These are phyloP conservation scores for Urocyon cinereoargenteus DNA, from an alignment of 2,797 vertebrate genomes.

Conservation along the genomic window DNA sequence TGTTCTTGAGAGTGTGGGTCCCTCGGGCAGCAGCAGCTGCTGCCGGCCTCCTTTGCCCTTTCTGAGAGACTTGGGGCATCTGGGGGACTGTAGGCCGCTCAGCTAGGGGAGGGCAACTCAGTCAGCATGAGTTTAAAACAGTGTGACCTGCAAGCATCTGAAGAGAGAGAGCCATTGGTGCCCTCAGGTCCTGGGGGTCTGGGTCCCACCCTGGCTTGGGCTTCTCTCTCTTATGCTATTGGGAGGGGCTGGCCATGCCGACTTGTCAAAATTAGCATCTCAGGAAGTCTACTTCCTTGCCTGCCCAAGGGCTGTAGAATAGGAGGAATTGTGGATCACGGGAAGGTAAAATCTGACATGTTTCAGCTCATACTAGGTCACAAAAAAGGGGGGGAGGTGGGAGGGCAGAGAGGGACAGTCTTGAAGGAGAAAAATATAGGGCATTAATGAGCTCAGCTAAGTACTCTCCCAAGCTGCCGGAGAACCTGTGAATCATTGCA, in stretches of 20 bases:
- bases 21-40: background rate
- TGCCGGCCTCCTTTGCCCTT: background rate
- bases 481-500: slow-evolving; percentile 57
- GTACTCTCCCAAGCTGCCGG: slow-evolving; percentile 2
- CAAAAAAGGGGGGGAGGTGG: background rate
- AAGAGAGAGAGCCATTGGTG: background rate
- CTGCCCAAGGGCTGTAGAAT: background rate
- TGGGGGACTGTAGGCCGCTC: background rate
- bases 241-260: background rate
- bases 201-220: background rate
- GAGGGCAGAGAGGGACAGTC: background rate
- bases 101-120: background rate
- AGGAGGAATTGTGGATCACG: background rate
- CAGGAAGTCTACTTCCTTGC: background rate
- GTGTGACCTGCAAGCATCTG: background rate
- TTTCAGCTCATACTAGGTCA: background rate
- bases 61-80: background rate
- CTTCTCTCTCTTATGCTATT: background rate
- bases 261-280: background rate
- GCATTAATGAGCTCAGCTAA: slow-evolving; percentile 43
- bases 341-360: background rate
- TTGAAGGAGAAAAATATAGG: slow-evolving; percentile 57
- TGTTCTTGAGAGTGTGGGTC: background rate
- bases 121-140: background rate
- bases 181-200: background rate